phyloP scores from a whole-genome alignment of 2,888 invertebrate genomes.

The Pheosia tremula region DNA sequence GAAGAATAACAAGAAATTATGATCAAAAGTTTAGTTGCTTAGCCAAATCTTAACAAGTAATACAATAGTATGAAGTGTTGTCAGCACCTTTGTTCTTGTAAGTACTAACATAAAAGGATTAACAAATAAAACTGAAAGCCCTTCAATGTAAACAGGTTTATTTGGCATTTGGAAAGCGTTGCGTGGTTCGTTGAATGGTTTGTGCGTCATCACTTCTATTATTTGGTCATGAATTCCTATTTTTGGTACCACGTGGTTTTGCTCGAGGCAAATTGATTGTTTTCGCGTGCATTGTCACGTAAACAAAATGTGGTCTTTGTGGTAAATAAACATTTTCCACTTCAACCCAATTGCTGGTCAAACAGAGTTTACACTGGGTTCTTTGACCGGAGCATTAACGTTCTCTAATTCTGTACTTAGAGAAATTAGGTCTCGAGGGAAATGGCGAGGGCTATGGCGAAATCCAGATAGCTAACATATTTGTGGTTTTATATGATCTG shows the following conservation, averaged over 20 bases:
- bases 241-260: neutral
- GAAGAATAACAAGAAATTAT: too few relatives aligned
- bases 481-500: too few relatives aligned
- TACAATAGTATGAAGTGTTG: neutral
- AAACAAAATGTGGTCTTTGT: constrained; percentile 1
- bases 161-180: constrained; percentile 11
- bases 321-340: neutral
- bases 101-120: neutral
- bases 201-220: constrained; percentile 14
- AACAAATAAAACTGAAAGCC: constrained; percentile 7
- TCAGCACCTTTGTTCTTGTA: neutral
- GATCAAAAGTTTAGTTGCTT: too few relatives aligned
- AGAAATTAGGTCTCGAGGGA: neutral
- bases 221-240: constrained; percentile 4
- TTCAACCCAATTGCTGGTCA: neutral
- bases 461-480: neutral
- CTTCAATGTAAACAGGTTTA: constrained; percentile 7
- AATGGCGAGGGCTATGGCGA: too few relatives aligned
- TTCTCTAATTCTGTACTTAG: neutral
- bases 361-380: neutral
- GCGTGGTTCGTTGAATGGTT: constrained; percentile 7
- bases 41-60: neutral
- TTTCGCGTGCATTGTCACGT: constrained; percentile 4
- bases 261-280: neutral
- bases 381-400: neutral